Conservation (phyloP, 2,797 vertebrate genomes). For the Octomys mimax region DNA sequence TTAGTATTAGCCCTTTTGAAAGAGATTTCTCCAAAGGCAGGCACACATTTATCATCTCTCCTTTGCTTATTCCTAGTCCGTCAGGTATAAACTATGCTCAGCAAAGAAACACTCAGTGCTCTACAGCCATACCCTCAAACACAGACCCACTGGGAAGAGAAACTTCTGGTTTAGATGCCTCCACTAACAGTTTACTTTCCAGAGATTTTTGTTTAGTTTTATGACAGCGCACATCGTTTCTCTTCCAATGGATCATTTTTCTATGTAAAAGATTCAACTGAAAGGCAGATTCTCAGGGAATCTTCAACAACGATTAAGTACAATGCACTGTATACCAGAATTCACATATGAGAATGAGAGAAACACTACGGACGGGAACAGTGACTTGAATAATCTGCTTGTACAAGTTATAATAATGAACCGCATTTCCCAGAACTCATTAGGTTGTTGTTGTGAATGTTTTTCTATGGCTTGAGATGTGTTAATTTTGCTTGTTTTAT, state of each 20-base stretch:
- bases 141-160: fast-evolving
- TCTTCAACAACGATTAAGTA: neutral
- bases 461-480: too few relatives aligned
- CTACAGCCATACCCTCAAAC: fast-evolving
- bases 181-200: fast-evolving
- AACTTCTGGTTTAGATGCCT: neutral
- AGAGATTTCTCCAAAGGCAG: fast-evolving
- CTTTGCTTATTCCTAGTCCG: neutral
- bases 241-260: neutral
- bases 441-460: neutral
- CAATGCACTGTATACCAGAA: neutral
- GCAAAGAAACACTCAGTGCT: neutral
- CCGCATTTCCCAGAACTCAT: neutral
- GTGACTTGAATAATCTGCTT: fast-evolving
- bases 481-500: neutral
- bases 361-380: neutral
- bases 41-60: neutral
- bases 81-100: neutral
- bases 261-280: neutral
- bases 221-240: neutral
- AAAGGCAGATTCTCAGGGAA: neutral
- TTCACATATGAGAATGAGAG: fast-evolving
- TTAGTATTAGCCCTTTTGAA: neutral
- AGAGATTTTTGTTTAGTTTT: neutral
- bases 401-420: neutral